A percentile compares a stretch with the other conserved stretches of the same genome.
These are phyloP conservation scores for Pongo abelii DNA, from an alignment of 2,113 vertebrate genomes.

Conservation along the genomic window DNA sequence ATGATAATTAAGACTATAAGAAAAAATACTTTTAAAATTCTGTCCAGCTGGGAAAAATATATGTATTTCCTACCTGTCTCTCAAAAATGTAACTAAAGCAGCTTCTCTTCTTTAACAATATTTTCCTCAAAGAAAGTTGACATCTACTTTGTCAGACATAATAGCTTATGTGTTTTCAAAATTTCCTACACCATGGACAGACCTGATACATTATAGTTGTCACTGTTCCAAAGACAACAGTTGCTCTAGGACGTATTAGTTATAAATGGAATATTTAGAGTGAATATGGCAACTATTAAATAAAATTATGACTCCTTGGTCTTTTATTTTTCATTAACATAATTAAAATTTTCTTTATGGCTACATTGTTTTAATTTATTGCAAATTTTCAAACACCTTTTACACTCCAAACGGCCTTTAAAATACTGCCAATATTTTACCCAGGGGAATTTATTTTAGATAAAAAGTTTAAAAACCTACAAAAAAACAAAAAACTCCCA, in stretches of 20 bases:
- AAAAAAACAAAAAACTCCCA: background rate
- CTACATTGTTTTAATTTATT: background rate
- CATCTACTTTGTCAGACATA: background rate
- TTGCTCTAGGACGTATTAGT: background rate
- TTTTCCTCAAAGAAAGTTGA: background rate
- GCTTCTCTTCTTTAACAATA: background rate
- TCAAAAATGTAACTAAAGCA: slow-evolving; percentile 3
- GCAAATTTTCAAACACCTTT: background rate
- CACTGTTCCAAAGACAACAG: background rate
- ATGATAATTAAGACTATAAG: slow-evolving; percentile 5
- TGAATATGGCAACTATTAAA: slow-evolving; percentile 34
- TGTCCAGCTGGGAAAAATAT: slow-evolving; percentile 30
- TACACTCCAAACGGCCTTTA: background rate
- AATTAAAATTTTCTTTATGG: slow-evolving; percentile 12
- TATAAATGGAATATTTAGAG: background rate
- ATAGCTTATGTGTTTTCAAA: background rate
- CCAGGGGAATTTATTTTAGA: background rate
- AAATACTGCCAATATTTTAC: background rate
- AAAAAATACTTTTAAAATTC: background rate
- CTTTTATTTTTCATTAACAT: slow-evolving; percentile 50
- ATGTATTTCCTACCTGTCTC: background rate
- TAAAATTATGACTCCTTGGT: background rate
- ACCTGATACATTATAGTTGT: background rate
- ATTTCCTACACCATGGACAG: background rate
- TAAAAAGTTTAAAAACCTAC: background rate